Base-by-base conservation (phyloP, 2,113 vertebrate species). In the Protobothrops mucrosquamatus region DNA sequence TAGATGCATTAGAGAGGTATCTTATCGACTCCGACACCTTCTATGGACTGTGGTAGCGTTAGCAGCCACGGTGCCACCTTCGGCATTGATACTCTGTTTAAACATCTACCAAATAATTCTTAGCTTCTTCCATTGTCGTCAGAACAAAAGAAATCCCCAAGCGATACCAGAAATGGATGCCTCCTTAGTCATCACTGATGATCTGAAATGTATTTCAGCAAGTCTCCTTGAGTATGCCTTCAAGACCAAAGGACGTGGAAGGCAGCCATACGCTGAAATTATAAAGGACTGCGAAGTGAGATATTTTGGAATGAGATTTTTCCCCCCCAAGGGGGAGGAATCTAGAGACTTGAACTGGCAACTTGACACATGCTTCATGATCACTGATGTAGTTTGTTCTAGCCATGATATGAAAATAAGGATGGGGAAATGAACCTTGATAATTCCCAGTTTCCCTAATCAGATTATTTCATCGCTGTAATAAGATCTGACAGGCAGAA, bases 401-500 rank as follows among this genome's bases (percentile, higher is more conserved):
- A 55, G 86, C 91, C 92, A 22, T 91, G 92, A 87, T 26, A 51
- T 95, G 90, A 90, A 94, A 95, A 93, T 87, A 89, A 0, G 48
- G 59, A 81, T 55, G 89, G 85, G 48, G 92, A 96, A 51, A 64
- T 88, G 91, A 93, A 86, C 92, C 56, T 94, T 94, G 91, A 39
- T 94, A 91, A 96, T 94, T 95, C 85, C 64, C 87, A 90, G 7
- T 23, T 95, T 93, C 88, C 90, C 93, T 95, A 93, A 94, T 94
- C 91, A 93, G 89, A 93, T 95, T 93, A 95, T 94, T 94, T 94
- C 48, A 95, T 94, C 94, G 91, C 7, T 91, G 94, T 86, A 95
- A 95, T 69, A 39, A 94, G 88, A 91, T 94, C 54, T 85, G 92
- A 94, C 93, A 96, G 88, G 85, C 86, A 54, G 48, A 94, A 96